These are phyloP conservation scores for Pterois miles DNA, from an alignment of 2,797 vertebrate species.

Conservation along the genomic window DNA sequence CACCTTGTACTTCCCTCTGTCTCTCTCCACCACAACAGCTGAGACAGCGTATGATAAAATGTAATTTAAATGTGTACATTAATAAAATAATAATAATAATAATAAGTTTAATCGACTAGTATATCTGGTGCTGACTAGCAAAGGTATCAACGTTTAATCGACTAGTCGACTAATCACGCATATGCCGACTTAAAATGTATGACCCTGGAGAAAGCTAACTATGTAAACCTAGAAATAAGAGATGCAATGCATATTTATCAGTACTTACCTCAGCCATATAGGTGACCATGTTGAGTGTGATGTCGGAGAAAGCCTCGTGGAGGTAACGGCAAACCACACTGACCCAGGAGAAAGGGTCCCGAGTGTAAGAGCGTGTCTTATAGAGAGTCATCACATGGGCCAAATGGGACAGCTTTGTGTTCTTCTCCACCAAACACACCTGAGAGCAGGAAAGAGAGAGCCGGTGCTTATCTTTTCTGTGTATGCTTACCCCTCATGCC, in stretches of 20 bases:
- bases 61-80: background rate
- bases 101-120: background rate
- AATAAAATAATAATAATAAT: background rate
- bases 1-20: no score
- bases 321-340: conserved; percentile 98
- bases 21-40: no score
- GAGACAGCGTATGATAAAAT: background rate
- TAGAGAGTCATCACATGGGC: conserved; percentile 99
- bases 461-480: background rate
- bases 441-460: conserved; percentile 55
- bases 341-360: conserved; percentile 97
- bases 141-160: background rate
- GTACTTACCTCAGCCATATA: conserved; percentile 93
- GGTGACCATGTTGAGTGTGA: conserved; percentile 96
- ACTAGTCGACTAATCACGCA: background rate
- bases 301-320: conserved; percentile 94
- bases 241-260: background rate
- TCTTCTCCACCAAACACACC: conserved; percentile 97
- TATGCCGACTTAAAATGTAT: background rate
- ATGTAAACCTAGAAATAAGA: background rate
- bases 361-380: conserved; percentile 96
- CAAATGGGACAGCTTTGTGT: conserved; percentile 95
- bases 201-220: background rate
- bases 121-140: background rate
- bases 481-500: background rate